phyloP scores from a whole-genome alignment of 37 sponge, comb jelly and placozoan genomes.

The Cliona cf. orientalis region DNA sequence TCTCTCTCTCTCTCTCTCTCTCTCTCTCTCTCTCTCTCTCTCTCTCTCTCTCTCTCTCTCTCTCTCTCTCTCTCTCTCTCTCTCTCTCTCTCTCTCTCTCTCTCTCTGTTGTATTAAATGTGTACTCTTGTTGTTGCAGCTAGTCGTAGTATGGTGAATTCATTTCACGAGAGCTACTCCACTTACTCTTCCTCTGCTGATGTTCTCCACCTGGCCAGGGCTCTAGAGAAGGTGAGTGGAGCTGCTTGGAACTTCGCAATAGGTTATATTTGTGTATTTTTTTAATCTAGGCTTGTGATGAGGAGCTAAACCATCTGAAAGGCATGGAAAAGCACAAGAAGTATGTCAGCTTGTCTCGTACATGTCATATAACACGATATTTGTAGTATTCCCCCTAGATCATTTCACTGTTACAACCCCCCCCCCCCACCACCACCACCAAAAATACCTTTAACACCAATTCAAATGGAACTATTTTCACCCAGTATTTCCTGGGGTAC shows the following conservation, averaged over 20 bases:
- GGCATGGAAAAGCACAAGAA: slow-evolving; percentile 2
- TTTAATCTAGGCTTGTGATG: slow-evolving; percentile 12
- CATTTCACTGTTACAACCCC: too few species aligned
- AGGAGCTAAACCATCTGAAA: neutral
- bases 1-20: neutral
- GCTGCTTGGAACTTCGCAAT: neutral
- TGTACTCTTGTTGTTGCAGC: slow-evolving; percentile 25
- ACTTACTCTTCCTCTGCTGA: slow-evolving; percentile 11
- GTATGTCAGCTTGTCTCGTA: too few species aligned
- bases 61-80: neutral
- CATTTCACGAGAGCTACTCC: slow-evolving; percentile 32
- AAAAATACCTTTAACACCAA: too few species aligned
- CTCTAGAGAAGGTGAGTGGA: slow-evolving; percentile 36
- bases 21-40: slow-evolving; percentile 1
- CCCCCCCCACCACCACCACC: too few species aligned
- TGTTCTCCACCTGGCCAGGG: slow-evolving; percentile 8
- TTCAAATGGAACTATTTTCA: too few species aligned
- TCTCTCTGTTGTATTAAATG: neutral
- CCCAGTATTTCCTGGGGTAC: too few species aligned
- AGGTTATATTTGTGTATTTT: neutral
- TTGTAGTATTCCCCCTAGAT: too few species aligned
- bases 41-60: neutral
- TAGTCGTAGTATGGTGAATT: slow-evolving; percentile 7
- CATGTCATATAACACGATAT: too few species aligned
- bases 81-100: neutral